These are phyloP conservation scores for Tribolium madens DNA, from an alignment of 1,140 invertebrate species.

Conservation along the genomic window DNA sequence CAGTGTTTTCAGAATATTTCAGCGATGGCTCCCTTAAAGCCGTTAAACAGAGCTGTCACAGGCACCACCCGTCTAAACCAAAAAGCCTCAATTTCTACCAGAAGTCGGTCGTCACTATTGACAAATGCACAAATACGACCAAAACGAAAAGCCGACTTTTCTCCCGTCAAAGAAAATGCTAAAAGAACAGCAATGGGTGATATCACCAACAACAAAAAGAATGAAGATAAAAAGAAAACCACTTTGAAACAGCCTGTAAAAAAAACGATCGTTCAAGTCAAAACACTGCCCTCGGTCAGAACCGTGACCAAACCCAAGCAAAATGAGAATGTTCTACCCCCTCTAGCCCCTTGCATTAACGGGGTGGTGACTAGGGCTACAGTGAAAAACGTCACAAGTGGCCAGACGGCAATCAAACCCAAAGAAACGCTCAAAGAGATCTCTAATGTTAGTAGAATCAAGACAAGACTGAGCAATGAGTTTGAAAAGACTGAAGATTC, in stretches of 20 bases:
- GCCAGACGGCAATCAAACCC: slow-evolving; percentile 69
- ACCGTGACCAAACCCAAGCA: slow-evolving; percentile 64
- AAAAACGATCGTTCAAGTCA: slow-evolving; percentile 69
- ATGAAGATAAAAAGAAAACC: slow-evolving; percentile 61
- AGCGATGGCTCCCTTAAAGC: slow-evolving; percentile 56
- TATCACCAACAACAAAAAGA: slow-evolving; percentile 75
- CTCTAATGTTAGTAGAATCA: slow-evolving; percentile 64
- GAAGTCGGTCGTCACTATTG: slow-evolving; percentile 45
- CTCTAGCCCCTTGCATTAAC: slow-evolving; percentile 65
- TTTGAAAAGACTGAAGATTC: slow-evolving; percentile 72
- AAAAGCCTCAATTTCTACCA: slow-evolving; percentile 47
- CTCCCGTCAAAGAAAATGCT: slow-evolving; percentile 68
- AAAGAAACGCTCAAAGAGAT: slow-evolving; percentile 66
- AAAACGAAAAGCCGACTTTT: slow-evolving; percentile 71
- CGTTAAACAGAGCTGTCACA: not conserved
- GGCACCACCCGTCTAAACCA: not conserved
- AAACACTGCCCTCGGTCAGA: slow-evolving; percentile 68
- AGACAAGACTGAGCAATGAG: slow-evolving; percentile 71
- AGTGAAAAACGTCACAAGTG: slow-evolving; percentile 64
- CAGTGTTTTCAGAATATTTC: not conserved
- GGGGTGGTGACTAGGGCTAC: slow-evolving; percentile 68
- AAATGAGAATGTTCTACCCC: slow-evolving; percentile 63
- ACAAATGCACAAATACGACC: slow-evolving; percentile 50
- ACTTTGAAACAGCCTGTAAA: slow-evolving; percentile 60
- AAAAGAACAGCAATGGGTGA: slow-evolving; percentile 83